Base-by-base conservation (phyloP, 2,888 invertebrate species). In the Ichneumon xanthorius region DNA sequence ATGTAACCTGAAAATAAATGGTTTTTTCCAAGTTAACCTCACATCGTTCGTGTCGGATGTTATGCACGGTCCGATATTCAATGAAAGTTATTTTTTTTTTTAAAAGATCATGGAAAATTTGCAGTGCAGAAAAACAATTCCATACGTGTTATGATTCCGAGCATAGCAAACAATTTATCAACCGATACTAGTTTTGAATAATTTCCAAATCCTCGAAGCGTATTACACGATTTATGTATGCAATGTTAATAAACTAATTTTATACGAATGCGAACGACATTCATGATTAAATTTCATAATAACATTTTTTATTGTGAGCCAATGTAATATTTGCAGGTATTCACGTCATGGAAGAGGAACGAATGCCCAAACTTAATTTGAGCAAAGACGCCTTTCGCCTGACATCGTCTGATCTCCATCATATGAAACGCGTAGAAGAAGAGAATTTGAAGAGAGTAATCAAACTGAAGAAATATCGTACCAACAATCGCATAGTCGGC, bases 361-460 rank as follows among this genome's bases (percentile, higher is more conserved):
- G 93, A 50, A 96, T 96, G 96, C 95, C 95, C 48, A 95, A 95
- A 92, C 94, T 96, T 45, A 95, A 96, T 90, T 33, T 94, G 2
- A 89, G 87, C 19, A 89, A 75, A 58, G 90, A 92, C 48, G 40
- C 75, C 16, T 53, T 40, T 16, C 95, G 95, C 92, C 89, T 96
- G 80, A 96, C 95, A 88, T 94, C 95, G 89, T 95, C 96, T 0
- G 97, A 98, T 90, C 92, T 97, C 80, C 96, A 97, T 93, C 98
- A 97, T 91, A 97, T 98, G 95, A 96, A 96, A 94, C 94, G 97
- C 80, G 95, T 98, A 48, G 97, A 98, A 92, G 94, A 96, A 87
- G 96, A 97, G 91, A 98, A 98, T 92, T 91, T 96, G 2, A 95
- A 96, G 90, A 95, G 98, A 89, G 98, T 97, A 2, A 92, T 94